Percentiles rank a stretch among this genome's conserved stretches.
Evolutionary conservation across 2,888 invertebrate species (phyloP).

Genomic region (Pasiphila rectangulata): DNA sequence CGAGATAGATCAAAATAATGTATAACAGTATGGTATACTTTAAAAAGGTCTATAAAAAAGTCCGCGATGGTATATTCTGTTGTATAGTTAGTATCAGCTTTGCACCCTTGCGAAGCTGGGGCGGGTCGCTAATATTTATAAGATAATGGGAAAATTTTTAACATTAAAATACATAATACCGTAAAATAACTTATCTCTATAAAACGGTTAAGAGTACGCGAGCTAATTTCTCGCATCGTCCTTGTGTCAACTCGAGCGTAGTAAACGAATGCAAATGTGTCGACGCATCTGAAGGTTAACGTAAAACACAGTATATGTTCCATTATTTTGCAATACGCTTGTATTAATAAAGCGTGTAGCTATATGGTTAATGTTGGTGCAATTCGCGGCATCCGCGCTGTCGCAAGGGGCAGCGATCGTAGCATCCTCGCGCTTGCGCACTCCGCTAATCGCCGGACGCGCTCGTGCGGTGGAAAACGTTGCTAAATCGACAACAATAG

Average conservation of each 20-base stretch:
- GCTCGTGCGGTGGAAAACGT: conserved; percentile 49
- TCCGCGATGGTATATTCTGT: too few species aligned
- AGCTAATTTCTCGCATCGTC: conserved; percentile 56
- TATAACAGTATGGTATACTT: too few species aligned
- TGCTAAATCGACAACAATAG: conserved; percentile 55
- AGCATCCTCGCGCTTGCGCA: conserved; percentile 74
- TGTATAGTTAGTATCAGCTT: too few species aligned
- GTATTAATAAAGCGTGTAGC: conserved; percentile 70
- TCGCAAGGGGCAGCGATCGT: conserved; percentile 63
- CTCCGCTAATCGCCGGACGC: conserved; percentile 74
- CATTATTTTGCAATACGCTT: conserved; percentile 74
- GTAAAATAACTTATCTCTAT: too few species aligned
- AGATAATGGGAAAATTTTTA: too few species aligned
- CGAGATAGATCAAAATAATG: too few species aligned
- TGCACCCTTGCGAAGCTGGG: too few species aligned
- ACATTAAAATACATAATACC: too few species aligned
- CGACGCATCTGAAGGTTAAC: conserved; percentile 72
- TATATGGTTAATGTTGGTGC: conserved; percentile 64
- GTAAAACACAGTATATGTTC: conserved; percentile 61
- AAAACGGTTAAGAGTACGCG: conserved; percentile 7
- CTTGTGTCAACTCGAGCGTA: conserved; percentile 72
- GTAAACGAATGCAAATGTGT: conserved; percentile 72
- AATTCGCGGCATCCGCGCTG: conserved; percentile 75
- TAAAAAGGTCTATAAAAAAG: too few species aligned
- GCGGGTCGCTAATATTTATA: too few species aligned